These are phyloP conservation scores for Steinernema feltiae DNA, from an alignment of 1,140 invertebrate species.

Conservation along the genomic window DNA sequence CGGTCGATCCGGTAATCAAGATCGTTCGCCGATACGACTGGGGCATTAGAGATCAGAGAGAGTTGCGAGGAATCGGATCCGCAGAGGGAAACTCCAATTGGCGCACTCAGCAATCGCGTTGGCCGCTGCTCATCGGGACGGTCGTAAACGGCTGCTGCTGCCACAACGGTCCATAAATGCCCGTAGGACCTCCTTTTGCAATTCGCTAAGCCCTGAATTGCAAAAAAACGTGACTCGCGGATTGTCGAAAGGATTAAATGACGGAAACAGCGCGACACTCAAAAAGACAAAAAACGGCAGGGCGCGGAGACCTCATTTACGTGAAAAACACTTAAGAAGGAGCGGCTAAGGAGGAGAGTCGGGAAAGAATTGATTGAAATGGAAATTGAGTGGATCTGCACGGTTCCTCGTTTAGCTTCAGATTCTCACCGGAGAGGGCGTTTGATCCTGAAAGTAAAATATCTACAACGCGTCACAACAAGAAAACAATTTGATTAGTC, in stretches of 20 bases:
- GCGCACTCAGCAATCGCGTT: background rate
- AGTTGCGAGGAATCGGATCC: background rate
- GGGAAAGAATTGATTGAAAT: no score
- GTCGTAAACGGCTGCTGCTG: slow-evolving; percentile 8
- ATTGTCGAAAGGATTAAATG: background rate
- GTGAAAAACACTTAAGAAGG: no score
- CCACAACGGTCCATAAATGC: slow-evolving; percentile 10
- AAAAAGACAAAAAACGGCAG: background rate
- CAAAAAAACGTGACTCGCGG: background rate
- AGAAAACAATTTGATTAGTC: no score
- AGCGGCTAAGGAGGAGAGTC: no score
- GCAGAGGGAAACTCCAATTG: background rate
- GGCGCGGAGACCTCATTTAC: background rate
- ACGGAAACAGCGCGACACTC: background rate
- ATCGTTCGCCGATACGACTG: slow-evolving; percentile 24
- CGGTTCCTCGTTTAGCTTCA: no score
- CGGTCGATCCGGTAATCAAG: slow-evolving; percentile 33
- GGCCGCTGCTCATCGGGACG: background rate
- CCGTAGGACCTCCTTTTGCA: slow-evolving; percentile 2
- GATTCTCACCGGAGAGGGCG: no score
- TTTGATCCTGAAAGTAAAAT: no score
- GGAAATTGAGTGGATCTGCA: no score
- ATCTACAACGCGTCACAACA: no score
- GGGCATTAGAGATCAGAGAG: background rate
- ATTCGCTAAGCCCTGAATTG: background rate